Base-by-base conservation (phyloP, 1,140 invertebrate species). In the Calycopis cecrops region DNA sequence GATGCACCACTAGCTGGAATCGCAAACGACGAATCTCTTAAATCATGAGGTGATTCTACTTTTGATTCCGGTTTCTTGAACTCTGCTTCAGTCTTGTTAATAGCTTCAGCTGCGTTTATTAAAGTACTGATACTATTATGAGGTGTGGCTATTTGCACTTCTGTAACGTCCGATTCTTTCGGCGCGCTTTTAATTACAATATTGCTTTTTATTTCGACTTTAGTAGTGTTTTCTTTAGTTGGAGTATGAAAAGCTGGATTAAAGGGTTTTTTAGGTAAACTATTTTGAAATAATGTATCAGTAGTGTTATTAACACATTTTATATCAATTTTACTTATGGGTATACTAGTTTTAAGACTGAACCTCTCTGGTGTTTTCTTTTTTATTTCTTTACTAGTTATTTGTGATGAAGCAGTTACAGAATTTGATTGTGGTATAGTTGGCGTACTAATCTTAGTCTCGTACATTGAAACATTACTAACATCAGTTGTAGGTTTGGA, bases 331-430 rank as follows among this genome's bases (percentile, higher is more conserved):
- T 87, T 87, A 50, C 80, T 85, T 14, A 87, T 86, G 6, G 85
- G 84, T 61, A 87, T 88, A 60, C 83, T 87, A 1, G 84, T 88
- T 76, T 86, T 88, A 35, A 88, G 65, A 62, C 82, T 85, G 42
- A 82, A 85, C 54, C 78, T 65, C 69, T 87, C 85, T 35, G 69
- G 58, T 16, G 69, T 58, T 67, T 77, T 77, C 56, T 75, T 76
- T 68, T 79, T 84, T 18, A 61, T 59, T 14, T 73, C 72, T 52
- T 73, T 68, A 9, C 57, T 71, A 0, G 17, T 28, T 6, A 47
- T 40, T 62, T 75, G 71, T 21, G 63, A 52, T 11, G 77, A 69
- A 51, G 73, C 72, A 1, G 71, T 77, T 9, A 71, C 67, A 11
- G 40, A 16, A 44, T 14, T 12, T 16, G 14, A 16, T 44, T 80